Percentiles rank a stretch among this genome's conserved stretches.
These are phyloP conservation scores for Ochotona princeps DNA, from an alignment of 2,113 vertebrate species.

Conservation along the genomic window DNA sequence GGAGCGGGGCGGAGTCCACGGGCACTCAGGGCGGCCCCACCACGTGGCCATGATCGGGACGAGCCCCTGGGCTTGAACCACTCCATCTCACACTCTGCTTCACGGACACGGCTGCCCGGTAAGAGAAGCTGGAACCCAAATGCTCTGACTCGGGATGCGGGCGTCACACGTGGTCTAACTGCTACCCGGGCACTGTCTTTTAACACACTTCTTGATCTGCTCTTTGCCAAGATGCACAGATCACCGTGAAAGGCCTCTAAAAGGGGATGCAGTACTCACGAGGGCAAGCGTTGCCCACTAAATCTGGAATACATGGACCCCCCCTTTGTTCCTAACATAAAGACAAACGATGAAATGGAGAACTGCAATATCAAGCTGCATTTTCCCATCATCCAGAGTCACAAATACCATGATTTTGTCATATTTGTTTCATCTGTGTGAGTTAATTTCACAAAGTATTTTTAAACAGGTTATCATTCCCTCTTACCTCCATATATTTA, in stretches of 20 bases:
- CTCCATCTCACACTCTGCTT: background rate
- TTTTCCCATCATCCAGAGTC: background rate
- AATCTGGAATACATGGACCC: background rate
- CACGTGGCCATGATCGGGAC: background rate
- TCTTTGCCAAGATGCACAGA: background rate
- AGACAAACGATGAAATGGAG: background rate
- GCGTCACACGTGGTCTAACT: no score
- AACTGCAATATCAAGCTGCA: background rate
- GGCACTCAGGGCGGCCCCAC: background rate
- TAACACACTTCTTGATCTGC: background rate
- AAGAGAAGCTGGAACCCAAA: no score
- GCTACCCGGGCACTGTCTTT: background rate
- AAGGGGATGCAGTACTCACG: background rate
- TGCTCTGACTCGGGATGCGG: no score
- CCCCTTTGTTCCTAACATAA: background rate
- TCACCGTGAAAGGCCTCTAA: background rate
- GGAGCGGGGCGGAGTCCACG: background rate
- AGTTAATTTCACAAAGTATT: conserved; percentile 23
- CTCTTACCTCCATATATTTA: background rate
- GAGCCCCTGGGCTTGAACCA: background rate
- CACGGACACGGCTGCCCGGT: no score
- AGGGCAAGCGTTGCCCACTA: background rate
- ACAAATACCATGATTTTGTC: background rate
- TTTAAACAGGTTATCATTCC: background rate
- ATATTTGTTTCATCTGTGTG: background rate